These are phyloP conservation scores for Paracanthobrama guichenoti DNA, from an alignment of 2,113 vertebrate genomes.

Conservation along the genomic window DNA sequence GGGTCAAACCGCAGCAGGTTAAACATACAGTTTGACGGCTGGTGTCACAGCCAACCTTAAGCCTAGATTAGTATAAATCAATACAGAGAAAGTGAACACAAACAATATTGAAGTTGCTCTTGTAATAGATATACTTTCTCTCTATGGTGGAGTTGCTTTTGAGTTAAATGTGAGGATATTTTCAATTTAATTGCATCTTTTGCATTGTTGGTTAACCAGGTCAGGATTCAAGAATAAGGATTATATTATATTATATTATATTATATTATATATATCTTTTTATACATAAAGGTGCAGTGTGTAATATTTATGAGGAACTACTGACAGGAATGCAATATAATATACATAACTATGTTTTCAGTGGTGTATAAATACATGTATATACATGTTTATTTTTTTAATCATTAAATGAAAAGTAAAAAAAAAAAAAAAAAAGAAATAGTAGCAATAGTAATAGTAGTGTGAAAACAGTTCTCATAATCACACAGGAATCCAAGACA, in stretches of 20 bases:
- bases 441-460: no score
- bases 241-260: no score
- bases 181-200: neutral
- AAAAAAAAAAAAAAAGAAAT: no score
- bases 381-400: no score
- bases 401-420: no score
- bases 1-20: constrained; percentile 37
- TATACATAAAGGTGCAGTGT: no score
- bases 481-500: neutral
- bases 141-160: neutral
- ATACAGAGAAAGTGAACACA: constrained; percentile 22
- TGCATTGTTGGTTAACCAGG: neutral
- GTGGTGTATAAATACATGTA: no score
- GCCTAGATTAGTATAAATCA: constrained; percentile 22
- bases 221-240: neutral
- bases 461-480: neutral
- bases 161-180: neutral
- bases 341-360: no score
- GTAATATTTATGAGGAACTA: no score
- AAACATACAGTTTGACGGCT: constrained; percentile 6
- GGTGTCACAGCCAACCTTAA: neutral
- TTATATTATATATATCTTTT: no score
- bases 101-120: neutral
- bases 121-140: neutral
- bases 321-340: no score